A percentile compares a stretch with the other conserved stretches of the same genome.
These are phyloP conservation scores for Artemisiospiza belli DNA, from an alignment of 2,113 vertebrate genomes.

Conservation along the genomic window DNA sequence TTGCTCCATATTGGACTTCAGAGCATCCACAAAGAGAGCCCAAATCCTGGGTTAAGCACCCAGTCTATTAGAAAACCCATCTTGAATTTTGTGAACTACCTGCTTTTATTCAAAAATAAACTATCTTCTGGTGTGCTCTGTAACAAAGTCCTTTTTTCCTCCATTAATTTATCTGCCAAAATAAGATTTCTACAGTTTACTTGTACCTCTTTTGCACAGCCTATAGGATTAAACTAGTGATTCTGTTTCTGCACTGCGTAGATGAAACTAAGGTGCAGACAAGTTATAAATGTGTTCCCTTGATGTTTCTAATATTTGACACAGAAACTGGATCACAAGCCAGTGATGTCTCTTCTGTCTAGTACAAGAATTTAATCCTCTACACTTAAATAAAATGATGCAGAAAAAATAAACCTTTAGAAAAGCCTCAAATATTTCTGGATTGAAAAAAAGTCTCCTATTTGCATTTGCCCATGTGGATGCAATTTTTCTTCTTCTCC, in stretches of 20 bases:
- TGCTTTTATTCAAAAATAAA: not conserved
- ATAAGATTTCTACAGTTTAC: not conserved
- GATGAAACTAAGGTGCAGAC: not conserved
- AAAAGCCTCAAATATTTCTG: not conserved
- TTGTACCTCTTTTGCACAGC: not conserved
- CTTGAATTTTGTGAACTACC: not conserved
- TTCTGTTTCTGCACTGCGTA: not conserved
- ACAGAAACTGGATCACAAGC: not conserved
- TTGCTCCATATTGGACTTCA: not conserved
- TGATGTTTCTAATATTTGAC: not conserved
- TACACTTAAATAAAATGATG: not conserved
- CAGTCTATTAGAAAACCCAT: not conserved
- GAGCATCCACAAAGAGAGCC: fast-evolving
- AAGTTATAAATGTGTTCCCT: not conserved
- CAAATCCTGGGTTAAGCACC: not conserved
- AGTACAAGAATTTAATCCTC: not conserved
- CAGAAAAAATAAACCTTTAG: fast-evolving
- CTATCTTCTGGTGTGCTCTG: not conserved
- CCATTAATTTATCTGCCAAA: not conserved
- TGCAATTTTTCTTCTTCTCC: not conserved
- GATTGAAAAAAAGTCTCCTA: not conserved
- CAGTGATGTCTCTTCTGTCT: not conserved
- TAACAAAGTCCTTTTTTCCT: not conserved
- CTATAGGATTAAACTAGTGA: not conserved
- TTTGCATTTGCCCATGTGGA: fast-evolving